These are phyloP conservation scores for Idris sp. DNA, from an alignment of 1,140 invertebrate species.

Conservation along the genomic window DNA sequence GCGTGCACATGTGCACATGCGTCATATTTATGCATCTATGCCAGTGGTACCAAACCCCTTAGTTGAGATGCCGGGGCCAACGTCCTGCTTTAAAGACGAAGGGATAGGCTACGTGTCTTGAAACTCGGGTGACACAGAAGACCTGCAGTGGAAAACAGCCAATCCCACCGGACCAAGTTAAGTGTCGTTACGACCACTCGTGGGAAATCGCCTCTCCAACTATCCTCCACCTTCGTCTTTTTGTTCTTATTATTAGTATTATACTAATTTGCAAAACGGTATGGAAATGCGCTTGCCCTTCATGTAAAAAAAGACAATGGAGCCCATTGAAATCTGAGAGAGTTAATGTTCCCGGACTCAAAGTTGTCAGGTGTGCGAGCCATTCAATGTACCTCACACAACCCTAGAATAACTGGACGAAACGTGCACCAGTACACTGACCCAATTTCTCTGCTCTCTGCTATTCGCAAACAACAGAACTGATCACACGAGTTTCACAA, in stretches of 20 bases:
- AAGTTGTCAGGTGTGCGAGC: constrained; percentile 38
- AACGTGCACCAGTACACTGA: constrained; percentile 26
- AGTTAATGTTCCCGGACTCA: constrained; percentile 22
- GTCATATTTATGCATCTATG: constrained; percentile 76
- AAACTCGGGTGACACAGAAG: constrained; percentile 16
- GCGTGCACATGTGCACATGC: constrained; percentile 55
- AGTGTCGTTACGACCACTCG: constrained; percentile 36
- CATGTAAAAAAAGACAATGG: constrained; percentile 33
- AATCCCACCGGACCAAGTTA: constrained; percentile 14
- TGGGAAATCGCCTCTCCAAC: constrained; percentile 60
- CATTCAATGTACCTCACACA: neutral
- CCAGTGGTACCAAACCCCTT: constrained; percentile 77
- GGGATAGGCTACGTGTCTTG: constrained; percentile 50
- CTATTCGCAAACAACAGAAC: neutral
- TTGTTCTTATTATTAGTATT: constrained; percentile 27
- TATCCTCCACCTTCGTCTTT: constrained; percentile 13
- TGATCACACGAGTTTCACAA: constrained; percentile 9
- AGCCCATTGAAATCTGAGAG: constrained; percentile 1
- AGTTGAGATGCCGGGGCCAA: constrained; percentile 70
- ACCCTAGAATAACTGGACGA: neutral
- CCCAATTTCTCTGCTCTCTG: constrained; percentile 26
- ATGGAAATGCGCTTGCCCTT: constrained; percentile 21
- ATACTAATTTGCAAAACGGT: constrained; percentile 35
- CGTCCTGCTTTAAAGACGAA: constrained; percentile 77
- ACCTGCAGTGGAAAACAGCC: constrained; percentile 31